Evolutionary conservation across 2,113 vertebrate species (phyloP).

Genomic region (Podarcis raffonei): DNA sequence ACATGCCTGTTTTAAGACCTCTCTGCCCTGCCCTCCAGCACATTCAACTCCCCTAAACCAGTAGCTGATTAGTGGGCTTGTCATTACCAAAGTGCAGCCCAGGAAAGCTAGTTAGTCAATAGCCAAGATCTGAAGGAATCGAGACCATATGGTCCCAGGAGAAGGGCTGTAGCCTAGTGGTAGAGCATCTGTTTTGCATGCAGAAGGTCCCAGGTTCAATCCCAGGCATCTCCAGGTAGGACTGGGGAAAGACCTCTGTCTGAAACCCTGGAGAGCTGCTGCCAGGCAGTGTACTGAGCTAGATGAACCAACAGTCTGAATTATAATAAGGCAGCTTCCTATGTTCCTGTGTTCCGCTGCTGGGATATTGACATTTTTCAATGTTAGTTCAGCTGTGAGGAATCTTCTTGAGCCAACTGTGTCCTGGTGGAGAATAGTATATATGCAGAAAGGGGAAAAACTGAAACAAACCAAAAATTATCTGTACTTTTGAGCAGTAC

Average conservation of each 20-base stretch:
- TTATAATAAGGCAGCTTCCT: no score
- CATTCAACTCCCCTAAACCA: slow-evolving; percentile 4
- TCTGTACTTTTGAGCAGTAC: slow-evolving; percentile 60
- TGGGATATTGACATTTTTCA: slow-evolving; percentile 33
- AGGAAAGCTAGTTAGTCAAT: slow-evolving; percentile 11
- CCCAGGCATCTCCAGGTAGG: no score
- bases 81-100: not conserved
- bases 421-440: slow-evolving; percentile 6
- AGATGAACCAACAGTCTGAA: no score
- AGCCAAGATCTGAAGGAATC: slow-evolving; percentile 1
- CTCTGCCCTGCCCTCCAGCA: not conserved
- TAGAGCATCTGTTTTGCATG: no score
- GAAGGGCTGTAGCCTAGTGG: no score
- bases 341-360: no score
- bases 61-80: not conserved
- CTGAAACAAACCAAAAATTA: slow-evolving; percentile 4
- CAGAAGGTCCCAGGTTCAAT: no score
- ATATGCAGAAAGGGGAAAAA: slow-evolving; percentile 14
- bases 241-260: no score
- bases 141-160: no score
- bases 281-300: no score
- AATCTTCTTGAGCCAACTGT: not conserved
- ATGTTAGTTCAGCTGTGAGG: slow-evolving; percentile 21
- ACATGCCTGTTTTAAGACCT: not conserved
- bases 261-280: no score